Percentiles rank a stretch among this genome's conserved stretches.
These are phyloP conservation scores for Acleris emargana DNA, from an alignment of 2,888 invertebrate species.

Conservation along the genomic window DNA sequence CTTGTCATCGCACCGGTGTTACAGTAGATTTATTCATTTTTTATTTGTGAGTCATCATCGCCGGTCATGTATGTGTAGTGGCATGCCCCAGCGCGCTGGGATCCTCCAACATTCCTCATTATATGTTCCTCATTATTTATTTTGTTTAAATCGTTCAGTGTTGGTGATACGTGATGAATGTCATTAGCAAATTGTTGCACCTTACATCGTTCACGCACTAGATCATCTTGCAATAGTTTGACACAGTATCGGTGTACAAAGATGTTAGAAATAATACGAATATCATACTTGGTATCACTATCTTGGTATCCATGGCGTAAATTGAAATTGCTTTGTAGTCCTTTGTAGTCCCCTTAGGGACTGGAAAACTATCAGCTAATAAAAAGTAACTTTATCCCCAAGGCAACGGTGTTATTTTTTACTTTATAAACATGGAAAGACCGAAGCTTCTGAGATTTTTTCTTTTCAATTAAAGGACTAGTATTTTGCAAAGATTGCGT, in stretches of 20 bases:
- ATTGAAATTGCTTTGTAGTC: no score
- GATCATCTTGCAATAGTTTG: neutral
- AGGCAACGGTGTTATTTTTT: no score
- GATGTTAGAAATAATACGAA: no score
- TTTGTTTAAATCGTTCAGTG: conserved; percentile 63
- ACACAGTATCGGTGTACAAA: no score
- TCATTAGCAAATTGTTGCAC: conserved; percentile 63
- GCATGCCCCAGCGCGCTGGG: conserved; percentile 83
- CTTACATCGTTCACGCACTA: conserved; percentile 59
- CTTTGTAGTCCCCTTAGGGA: no score
- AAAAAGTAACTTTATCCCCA: no score
- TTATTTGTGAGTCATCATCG: conserved; percentile 66
- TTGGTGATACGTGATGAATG: conserved; percentile 55
- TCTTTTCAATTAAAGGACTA: no score
- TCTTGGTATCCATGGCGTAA: no score
- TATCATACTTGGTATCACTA: no score
- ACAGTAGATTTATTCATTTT: conserved; percentile 70
- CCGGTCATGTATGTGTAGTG: conserved; percentile 70
- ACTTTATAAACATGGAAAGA: no score
- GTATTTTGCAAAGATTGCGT: conserved; percentile 43
- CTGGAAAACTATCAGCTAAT: no score
- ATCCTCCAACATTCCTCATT: conserved; percentile 84
- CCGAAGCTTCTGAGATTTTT: no score
- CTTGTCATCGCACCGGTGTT: conserved; percentile 77
- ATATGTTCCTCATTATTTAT: conserved; percentile 71